Base-by-base conservation (phyloP, 35 echinoderm and acorn worm species). In the Ophioderma brevispina region DNA sequence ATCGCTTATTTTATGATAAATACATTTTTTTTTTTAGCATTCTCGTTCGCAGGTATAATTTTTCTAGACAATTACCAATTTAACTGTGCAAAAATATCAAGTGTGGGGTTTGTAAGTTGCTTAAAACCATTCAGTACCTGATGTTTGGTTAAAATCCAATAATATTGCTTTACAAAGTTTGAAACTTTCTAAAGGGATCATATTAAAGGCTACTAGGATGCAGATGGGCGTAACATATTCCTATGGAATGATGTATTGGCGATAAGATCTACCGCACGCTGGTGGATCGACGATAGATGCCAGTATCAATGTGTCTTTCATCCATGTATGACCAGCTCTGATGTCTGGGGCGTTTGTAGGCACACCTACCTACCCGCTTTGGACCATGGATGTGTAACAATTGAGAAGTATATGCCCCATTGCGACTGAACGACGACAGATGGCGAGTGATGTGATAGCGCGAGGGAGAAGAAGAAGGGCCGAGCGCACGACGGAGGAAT, bases 321-420 rank as follows among this genome's bases (percentile, higher is more conserved):
- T 99, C 0, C 83, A 88, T 36, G 93, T 99, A 99, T 70, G 97
- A 99, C 33, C 97, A 0, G 90, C 94, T 28, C 75, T 95, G 91
- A 99, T 89, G 11, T 93, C 55, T 99, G 97, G 97, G 91, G 93
- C 35, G 46, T 90, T 13, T n/a, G 97, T 93, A 15, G 97, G 90
- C 13, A 88, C 77, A 17, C 88, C 93, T 87, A 93, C 97, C 1
- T 78, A 86, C 33, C 97, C 97, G 2, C 92, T 99, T 1, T 95
- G 86, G 97, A 99, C 63, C 97, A 99, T 80, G 97, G 97, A 8
- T 99, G 97, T 84, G 97, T 99, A 13, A 93, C 91, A 18, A 99
- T 99, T 59, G 93, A 99, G 55, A 99, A 95, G 55, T 99, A 99
- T 85, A 93, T 99, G 43, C 93, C 96, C 18, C 10, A 13, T 6